Evolutionary conservation across 2,113 vertebrate species (phyloP).

Genomic region (Buteo buteo): DNA sequence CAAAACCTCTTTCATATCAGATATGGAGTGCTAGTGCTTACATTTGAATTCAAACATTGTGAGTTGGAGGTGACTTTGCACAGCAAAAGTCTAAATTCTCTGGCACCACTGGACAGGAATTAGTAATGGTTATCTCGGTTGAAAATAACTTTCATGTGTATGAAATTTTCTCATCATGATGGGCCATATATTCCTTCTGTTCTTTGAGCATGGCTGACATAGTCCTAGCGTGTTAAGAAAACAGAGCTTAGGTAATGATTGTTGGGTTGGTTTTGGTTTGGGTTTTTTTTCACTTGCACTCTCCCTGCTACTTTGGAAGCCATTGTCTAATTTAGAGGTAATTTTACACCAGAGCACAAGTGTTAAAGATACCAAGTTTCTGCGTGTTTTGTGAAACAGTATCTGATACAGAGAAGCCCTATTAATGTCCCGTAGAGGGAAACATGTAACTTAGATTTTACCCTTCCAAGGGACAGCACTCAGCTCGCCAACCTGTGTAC

Average conservation of each 20-base stretch:
- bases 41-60: background rate
- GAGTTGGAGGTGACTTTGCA: slow-evolving; percentile 25
- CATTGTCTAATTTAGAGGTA: background rate
- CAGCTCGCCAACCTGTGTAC: background rate
- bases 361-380: background rate
- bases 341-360: background rate
- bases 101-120: background rate
- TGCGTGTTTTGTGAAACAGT: background rate
- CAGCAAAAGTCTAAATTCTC: background rate
- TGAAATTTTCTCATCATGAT: background rate
- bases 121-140: background rate
- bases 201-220: background rate
- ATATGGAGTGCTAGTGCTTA: background rate
- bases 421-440: background rate
- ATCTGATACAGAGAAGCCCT: background rate
- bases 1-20: slow-evolving; percentile 7
- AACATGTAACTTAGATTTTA: background rate
- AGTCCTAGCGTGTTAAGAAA: background rate
- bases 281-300: background rate
- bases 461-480: background rate
- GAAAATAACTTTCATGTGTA: background rate
- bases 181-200: background rate
- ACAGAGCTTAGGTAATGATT: background rate
- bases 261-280: background rate
- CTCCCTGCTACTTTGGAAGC: background rate